A percentile compares a stretch with the other conserved stretches of the same genome.
These are phyloP conservation scores for Pangasius mekongensis DNA, from an alignment of 2,797 vertebrate genomes.

Conservation along the genomic window DNA sequence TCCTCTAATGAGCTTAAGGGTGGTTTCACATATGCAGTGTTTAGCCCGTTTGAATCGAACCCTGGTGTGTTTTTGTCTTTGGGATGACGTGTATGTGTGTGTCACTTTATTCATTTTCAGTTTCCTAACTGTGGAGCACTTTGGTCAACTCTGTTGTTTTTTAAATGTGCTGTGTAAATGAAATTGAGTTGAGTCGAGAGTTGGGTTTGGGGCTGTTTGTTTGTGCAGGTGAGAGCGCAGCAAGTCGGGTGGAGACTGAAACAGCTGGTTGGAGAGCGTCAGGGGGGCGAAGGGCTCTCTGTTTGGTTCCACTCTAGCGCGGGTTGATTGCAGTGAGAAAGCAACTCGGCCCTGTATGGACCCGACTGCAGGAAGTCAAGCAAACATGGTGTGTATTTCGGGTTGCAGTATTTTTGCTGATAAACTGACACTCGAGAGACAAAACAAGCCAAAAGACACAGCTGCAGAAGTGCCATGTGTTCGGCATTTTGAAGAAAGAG, in stretches of 20 bases:
- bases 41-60: not conserved
- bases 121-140: too few relatives aligned
- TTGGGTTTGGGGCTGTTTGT: not conserved
- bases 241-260: not conserved
- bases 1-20: slow-evolving; percentile 66
- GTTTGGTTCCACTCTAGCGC: not conserved
- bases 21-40: slow-evolving; percentile 17
- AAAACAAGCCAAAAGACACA: not conserved
- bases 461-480: not conserved
- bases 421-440: not conserved
- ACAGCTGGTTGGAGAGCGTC: not conserved
- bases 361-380: not conserved
- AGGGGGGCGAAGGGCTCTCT: not conserved
- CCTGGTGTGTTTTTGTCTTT: not conserved
- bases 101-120: too few relatives aligned
- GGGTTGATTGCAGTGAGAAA: not conserved
- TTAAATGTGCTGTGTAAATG: too few relatives aligned
- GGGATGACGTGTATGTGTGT: too few relatives aligned
- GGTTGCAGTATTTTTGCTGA: not conserved
- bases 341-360: not conserved
- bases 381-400: not conserved
- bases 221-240: not conserved
- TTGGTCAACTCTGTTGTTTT: too few relatives aligned
- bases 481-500: not conserved
- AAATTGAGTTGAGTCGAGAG: too few relatives aligned